These are phyloP conservation scores for Acanthosepion esculentum DNA, from an alignment of 2,888 invertebrate genomes.

Conservation along the genomic window DNA sequence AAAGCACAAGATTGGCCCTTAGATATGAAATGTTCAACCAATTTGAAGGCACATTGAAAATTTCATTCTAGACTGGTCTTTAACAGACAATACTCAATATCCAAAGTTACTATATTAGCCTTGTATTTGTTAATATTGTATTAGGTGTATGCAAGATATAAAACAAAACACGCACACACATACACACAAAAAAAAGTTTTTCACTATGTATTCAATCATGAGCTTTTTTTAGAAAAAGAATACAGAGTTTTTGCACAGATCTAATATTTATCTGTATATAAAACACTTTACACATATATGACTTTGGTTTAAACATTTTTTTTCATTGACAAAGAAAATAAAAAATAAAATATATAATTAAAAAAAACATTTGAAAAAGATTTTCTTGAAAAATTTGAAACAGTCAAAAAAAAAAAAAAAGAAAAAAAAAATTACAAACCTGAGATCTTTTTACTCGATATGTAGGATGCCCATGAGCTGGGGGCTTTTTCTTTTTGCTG, in stretches of 20 bases:
- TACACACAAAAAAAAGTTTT: no score
- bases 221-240: no score
- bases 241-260: no score
- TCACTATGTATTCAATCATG: no score
- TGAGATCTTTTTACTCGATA: not conserved
- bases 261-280: no score
- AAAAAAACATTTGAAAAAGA: not conserved
- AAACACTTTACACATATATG: not conserved
- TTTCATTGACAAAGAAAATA: not conserved
- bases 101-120: no score
- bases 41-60: not conserved
- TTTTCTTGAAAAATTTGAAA: not conserved
- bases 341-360: not conserved
- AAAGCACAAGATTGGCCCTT: not conserved
- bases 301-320: not conserved
- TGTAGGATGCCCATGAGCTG: constrained; percentile 42
- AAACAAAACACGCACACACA: no score
- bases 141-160: no score
- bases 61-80: not conserved
- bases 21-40: not conserved
- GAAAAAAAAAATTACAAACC: not conserved
- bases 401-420: not conserved
- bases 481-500: constrained; percentile 46
- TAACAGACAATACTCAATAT: not conserved
- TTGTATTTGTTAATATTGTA: no score